A percentile compares a stretch with the other conserved stretches of the same genome.
Evolutionary conservation across 2,888 invertebrate species (phyloP).

Genomic region (Phortica okadai): DNA sequence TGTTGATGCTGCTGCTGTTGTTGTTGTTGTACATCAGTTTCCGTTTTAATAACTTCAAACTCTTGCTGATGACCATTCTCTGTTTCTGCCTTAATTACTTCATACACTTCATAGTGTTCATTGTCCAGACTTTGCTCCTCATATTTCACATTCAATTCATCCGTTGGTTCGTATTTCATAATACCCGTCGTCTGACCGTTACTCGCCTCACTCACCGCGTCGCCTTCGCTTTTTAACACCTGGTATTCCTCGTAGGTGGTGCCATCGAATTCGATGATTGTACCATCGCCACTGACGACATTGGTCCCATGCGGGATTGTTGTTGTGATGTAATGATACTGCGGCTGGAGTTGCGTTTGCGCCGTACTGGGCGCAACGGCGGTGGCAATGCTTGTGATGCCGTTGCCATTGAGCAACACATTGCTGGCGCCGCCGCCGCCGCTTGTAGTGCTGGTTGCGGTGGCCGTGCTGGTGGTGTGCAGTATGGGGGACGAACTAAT

Average conservation of each 20-base stretch:
- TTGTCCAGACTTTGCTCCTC: slow-evolving; percentile 63
- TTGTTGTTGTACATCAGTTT: slow-evolving; percentile 29
- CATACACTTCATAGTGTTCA: slow-evolving; percentile 59
- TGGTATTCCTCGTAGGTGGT: slow-evolving; percentile 71
- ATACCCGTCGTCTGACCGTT: slow-evolving; percentile 60
- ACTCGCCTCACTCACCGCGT: slow-evolving; percentile 52
- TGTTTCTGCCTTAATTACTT: slow-evolving; percentile 58
- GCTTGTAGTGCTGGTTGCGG: slow-evolving; percentile 31
- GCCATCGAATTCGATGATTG: slow-evolving; percentile 67
- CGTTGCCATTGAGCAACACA: slow-evolving; percentile 12
- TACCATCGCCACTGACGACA: slow-evolving; percentile 45
- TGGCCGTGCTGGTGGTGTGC: slow-evolving; percentile 59
- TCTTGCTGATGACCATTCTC: slow-evolving; percentile 42
- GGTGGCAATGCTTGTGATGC: slow-evolving; percentile 45
- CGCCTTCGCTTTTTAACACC: slow-evolving; percentile 59
- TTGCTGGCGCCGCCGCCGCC: slow-evolving; percentile 11
- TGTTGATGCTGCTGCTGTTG: slow-evolving; percentile 33
- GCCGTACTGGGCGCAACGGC: slow-evolving; percentile 48
- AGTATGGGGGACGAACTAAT: slow-evolving; percentile 74
- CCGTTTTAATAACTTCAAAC: slow-evolving; percentile 57
- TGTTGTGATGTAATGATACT: slow-evolving; percentile 72
- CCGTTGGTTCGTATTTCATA: slow-evolving; percentile 61
- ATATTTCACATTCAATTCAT: slow-evolving; percentile 62
- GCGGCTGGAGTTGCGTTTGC: slow-evolving; percentile 47
- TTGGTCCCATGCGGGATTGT: slow-evolving; percentile 44